Percentiles rank a stretch among this genome's conserved stretches.
These are phyloP conservation scores for Papilio glaucus DNA, from an alignment of 1,140 invertebrate genomes.

Conservation along the genomic window DNA sequence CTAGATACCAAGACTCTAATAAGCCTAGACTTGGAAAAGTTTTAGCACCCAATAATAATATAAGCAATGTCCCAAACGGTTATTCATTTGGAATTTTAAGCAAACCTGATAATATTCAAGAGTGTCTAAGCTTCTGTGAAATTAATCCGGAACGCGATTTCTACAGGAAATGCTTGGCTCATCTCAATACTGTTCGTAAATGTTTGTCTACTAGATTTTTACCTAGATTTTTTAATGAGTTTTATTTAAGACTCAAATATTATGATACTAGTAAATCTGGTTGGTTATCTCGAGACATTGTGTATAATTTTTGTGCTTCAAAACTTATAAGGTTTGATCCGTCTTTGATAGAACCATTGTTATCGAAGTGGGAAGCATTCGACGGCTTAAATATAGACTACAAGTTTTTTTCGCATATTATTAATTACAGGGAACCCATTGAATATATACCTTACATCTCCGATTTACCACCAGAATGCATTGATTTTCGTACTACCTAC, in stretches of 20 bases:
- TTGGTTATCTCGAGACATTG: conserved; percentile 63
- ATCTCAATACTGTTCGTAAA: conserved; percentile 76
- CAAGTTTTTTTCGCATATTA: conserved; percentile 65
- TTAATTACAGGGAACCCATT: conserved; percentile 69
- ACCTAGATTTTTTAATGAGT: conserved; percentile 65
- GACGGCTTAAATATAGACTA: conserved; percentile 67
- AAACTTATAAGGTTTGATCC: conserved; percentile 71
- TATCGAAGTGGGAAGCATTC: conserved; percentile 68
- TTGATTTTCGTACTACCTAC: conserved; percentile 73
- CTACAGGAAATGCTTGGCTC: conserved; percentile 69
- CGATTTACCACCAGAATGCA: conserved; percentile 61
- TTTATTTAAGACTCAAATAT: conserved; percentile 75
- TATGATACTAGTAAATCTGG: conserved; percentile 69
- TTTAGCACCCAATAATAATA: conserved; percentile 79
- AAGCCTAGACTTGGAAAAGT: conserved; percentile 69
- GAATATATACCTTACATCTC: conserved; percentile 66
- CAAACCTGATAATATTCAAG: conserved; percentile 59
- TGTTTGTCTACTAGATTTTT: conserved; percentile 66
- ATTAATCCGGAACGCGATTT: conserved; percentile 72
- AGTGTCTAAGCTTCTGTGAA: conserved; percentile 71
- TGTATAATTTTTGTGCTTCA: conserved; percentile 63
- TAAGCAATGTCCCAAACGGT: conserved; percentile 70
- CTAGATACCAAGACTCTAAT: conserved; percentile 64
- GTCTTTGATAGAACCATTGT: conserved; percentile 63
- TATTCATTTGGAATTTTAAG: conserved; percentile 76